Evolutionary conservation across 2,888 invertebrate species (phyloP).

Genomic region (Seira ritae): DNA sequence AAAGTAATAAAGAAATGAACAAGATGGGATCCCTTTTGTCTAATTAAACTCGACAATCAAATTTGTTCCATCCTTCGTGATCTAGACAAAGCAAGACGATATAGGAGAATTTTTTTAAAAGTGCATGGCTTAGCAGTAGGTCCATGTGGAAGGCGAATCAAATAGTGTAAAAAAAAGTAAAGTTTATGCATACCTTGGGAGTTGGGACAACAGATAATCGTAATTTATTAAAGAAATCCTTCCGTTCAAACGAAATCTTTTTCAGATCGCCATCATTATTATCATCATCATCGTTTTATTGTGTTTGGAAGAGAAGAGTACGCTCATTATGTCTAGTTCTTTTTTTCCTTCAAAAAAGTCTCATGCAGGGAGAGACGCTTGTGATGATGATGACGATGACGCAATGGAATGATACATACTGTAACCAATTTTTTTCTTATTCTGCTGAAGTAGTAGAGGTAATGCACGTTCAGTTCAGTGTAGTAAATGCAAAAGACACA

Average conservation of each 20-base stretch:
- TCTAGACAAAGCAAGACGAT: background rate
- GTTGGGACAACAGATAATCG: slow-evolving; percentile 2
- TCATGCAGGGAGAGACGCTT: slow-evolving; percentile 35
- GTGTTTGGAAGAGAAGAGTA: background rate
- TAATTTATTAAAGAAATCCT: slow-evolving; percentile 39
- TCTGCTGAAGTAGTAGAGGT: background rate
- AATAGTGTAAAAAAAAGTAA: no score
- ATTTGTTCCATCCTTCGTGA: slow-evolving; percentile 51
- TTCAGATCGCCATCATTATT: slow-evolving; percentile 30
- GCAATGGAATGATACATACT: slow-evolving; percentile 41
- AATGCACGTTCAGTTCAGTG: background rate
- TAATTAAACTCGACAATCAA: slow-evolving; percentile 60
- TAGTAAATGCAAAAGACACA: slow-evolving; percentile 32
- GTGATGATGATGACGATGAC: slow-evolving; percentile 30
- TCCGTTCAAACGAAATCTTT: slow-evolving; percentile 32
- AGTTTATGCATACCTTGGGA: background rate
- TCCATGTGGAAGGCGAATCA: background rate
- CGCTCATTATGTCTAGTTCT: background rate
- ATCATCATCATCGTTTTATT: slow-evolving; percentile 11
- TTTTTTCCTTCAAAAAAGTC: slow-evolving; percentile 20
- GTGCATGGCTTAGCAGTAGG: background rate
- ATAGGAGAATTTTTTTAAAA: background rate
- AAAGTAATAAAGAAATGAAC: background rate
- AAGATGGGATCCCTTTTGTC: slow-evolving; percentile 35
- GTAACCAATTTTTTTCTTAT: slow-evolving; percentile 4